Base-by-base conservation (phyloP, 2,888 invertebrate species). In the Iphiclides podalirius region DNA sequence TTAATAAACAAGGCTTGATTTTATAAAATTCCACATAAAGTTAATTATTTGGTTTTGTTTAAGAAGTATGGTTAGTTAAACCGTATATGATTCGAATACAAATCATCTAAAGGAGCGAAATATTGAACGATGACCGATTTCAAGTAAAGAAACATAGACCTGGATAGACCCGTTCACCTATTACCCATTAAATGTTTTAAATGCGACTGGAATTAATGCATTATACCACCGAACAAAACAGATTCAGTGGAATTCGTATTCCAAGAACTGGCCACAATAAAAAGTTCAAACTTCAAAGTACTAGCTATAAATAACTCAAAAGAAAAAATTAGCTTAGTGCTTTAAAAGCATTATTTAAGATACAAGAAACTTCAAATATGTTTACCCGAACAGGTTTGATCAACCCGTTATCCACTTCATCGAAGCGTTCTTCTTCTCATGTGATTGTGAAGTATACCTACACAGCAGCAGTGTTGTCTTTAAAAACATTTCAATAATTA, bases 121-220 rank as follows among this genome's bases (percentile, higher is more conserved):
- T 47, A 40, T 47, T 16, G 47, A 41, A 41, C 47, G 47, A 36
- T 41, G 47, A 47, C 41, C 47, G 47, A 41, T 35, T 28, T 41
- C 35, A 36, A 41, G 11, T 36, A 8, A 52, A 47, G 42, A 48
- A 44, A 47, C 52, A 34, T 28, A 15, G 55, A 67, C 71, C 74
- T 59, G 61, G 71, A 64, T 45, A 54, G 66, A 72, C 75, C 63
- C 47, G 72, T 69, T 61, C 49, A 35, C 52, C 53, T 38, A 2
- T 15, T 4, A 12, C 15, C 13, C 35, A 35, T 12, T 8, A 42
- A 38, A 42, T 23, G 13, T 33, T 17, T 43, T 8, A n/a, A n/a
- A n/a, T n/a, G 26, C 26, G 26, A 26, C 26, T 8, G n/a, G 23
- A 34, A 42, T 14, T 43, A 34, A 41, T 39, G n/a, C n/a, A n/a